Base-by-base conservation (phyloP, 2,113 vertebrate genomes). In the Labeo rohita region DNA sequence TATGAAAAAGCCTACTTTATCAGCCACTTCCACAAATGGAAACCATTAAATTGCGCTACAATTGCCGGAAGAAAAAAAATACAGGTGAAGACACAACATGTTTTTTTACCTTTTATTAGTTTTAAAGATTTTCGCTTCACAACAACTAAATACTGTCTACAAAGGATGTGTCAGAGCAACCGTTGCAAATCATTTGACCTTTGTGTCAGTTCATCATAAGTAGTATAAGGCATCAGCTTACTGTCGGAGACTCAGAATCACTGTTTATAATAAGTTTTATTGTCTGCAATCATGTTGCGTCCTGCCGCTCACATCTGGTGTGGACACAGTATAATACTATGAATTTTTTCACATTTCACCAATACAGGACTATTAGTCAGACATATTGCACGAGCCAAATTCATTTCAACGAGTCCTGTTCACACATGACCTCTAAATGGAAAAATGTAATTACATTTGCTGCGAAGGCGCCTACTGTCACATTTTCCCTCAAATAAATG, bases 391-490 rank as follows among this genome's bases (percentile, higher is more conserved):
- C 0, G 3, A 75, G 72, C 72, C 18, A 75, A 8, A 7, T 13
- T 49, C 21, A 28, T 45, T 45, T 45, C 39, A 45, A 72, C 9
- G n/a, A 0, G 8, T 45, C 18, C n/a, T 75, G 45, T 75, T 75
- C 43, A 75, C n/a, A 49, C 68, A 45, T 72, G 68, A 72, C 68
- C 45, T 75, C 45, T 49, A 23, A 75, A 75, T 74, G 43, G 72
- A 74, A 74, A 47, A 45, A 74, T 75, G 2, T 75, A 50, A 49
- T 49, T 74, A 74, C 23, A 74, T 5, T 73, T 13, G 21, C 45
- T 50, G 45, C 45, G 6, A 45, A 75, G 45, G 72, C 6, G 43
- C n/a, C 4, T 75, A 75, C 21, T 13, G 10, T 75, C 72, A 50
- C 72, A 49, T 75, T 75, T 75, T 12, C 11, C 6, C 45, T 50